These are phyloP conservation scores for Festucalex cinctus DNA, from an alignment of 2,113 vertebrate species.

Conservation along the genomic window DNA sequence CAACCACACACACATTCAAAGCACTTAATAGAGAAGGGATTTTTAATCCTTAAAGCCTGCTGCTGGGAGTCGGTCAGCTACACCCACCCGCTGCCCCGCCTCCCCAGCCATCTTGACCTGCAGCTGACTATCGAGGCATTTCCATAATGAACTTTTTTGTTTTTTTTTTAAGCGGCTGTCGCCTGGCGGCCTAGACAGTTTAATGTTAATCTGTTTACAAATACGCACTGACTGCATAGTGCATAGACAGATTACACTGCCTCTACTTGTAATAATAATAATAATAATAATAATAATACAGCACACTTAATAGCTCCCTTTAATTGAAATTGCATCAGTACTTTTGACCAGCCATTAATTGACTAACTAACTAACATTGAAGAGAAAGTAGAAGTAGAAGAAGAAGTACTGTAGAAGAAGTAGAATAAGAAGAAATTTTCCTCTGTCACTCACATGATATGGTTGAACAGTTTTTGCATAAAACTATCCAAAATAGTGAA, in stretches of 20 bases:
- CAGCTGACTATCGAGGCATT: constrained; percentile 44
- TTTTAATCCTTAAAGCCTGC: constrained; percentile 29
- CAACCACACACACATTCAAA: constrained; percentile 8
- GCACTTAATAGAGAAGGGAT: constrained; percentile 2
- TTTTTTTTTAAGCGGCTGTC: constrained; percentile 39
- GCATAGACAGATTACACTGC: constrained; percentile 53
- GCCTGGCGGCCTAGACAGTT: constrained; percentile 28
- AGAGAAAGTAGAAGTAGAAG: too few species aligned
- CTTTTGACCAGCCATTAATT: too few species aligned
- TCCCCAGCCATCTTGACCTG: constrained; percentile 41
- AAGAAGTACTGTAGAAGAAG: too few species aligned
- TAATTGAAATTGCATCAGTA: neutral
- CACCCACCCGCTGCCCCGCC: neutral
- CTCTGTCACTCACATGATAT: too few species aligned
- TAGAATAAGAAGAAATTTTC: too few species aligned
- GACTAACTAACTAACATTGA: too few species aligned
- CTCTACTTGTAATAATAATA: constrained; percentile 20
- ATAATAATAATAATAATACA: constrained; percentile 22
- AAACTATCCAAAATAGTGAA: too few species aligned
- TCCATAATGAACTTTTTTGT: constrained; percentile 50
- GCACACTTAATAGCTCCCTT: constrained; percentile 17
- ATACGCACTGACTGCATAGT: constrained; percentile 32
- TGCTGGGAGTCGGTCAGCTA: constrained; percentile 1
- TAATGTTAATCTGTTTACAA: constrained; percentile 56
- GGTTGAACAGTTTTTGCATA: too few species aligned